Percentiles rank a stretch among this genome's conserved stretches.
Conservation (phyloP, 2,113 vertebrate genomes). For the Danio rerio region DNA sequence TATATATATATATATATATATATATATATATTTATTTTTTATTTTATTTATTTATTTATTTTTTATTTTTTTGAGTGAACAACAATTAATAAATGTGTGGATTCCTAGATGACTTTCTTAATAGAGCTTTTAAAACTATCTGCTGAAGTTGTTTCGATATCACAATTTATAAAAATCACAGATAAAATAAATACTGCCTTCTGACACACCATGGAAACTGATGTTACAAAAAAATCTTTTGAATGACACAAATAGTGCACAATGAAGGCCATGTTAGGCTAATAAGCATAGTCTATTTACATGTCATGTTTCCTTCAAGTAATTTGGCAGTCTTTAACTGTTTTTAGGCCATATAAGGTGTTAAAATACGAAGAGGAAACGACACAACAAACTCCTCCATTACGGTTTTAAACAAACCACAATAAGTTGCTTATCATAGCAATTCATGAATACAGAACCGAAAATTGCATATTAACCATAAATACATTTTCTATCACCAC, state of each 20-base stretch:
- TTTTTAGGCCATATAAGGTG: neutral
- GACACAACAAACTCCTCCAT: neutral
- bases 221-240: neutral
- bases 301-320: neutral
- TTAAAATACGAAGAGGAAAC: conserved; percentile 13
- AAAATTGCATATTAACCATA: conserved; percentile 27
- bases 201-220: too few species aligned
- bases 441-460: conserved; percentile 52
- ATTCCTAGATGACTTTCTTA: too few species aligned
- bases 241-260: neutral
- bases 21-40: too few species aligned
- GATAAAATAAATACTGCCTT: too few species aligned
- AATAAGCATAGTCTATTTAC: neutral
- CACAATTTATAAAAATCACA: neutral
- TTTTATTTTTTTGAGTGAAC: too few species aligned
- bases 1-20: too few species aligned
- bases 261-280: neutral
- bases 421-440: conserved; percentile 38
- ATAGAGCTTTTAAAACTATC: too few species aligned
- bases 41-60: too few species aligned
- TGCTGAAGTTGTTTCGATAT: too few species aligned
- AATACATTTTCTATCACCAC: conserved; percentile 10
- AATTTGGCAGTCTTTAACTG: neutral
- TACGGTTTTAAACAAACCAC: conserved; percentile 50
- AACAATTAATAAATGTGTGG: too few species aligned